A percentile compares a stretch with the other conserved stretches of the same genome.
phyloP scores from a whole-genome alignment of 2,797 vertebrate species.

The Lerista edwardsae region DNA sequence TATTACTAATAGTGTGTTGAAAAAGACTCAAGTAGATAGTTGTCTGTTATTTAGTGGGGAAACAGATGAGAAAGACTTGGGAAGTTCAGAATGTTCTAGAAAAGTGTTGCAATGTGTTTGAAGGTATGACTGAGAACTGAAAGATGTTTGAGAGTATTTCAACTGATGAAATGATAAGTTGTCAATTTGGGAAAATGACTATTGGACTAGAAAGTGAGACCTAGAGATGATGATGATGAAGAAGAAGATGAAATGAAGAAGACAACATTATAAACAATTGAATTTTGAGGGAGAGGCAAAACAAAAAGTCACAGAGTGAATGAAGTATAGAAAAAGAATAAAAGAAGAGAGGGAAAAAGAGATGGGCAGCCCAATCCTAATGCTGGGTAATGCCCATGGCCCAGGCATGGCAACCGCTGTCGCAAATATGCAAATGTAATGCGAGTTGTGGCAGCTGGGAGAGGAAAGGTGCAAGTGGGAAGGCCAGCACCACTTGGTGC shows the following conservation, averaged over 20 bases:
- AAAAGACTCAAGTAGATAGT: neutral
- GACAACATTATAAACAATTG: neutral
- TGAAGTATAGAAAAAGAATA: neutral
- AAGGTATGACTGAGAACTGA: neutral
- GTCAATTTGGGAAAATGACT: neutral
- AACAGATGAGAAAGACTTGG: neutral
- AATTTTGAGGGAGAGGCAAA: neutral
- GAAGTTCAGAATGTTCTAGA: neutral
- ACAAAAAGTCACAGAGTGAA: fast-evolving
- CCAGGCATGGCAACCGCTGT: no score
- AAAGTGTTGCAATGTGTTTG: neutral
- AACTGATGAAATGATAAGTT: neutral
- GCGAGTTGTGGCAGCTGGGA: no score
- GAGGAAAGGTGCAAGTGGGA: no score
- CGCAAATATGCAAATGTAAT: no score
- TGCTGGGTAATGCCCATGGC: no score
- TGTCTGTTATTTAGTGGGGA: neutral
- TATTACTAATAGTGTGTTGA: neutral
- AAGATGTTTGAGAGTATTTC: fast-evolving
- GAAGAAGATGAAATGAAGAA: fast-evolving
- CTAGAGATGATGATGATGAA: slow-evolving; percentile 1
- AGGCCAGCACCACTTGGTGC: no score
- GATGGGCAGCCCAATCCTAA: no score
- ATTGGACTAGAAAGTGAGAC: fast-evolving
- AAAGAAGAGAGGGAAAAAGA: no score